phyloP scores from a whole-genome alignment of 1,140 invertebrate species.

The Brachystomella parvula region DNA sequence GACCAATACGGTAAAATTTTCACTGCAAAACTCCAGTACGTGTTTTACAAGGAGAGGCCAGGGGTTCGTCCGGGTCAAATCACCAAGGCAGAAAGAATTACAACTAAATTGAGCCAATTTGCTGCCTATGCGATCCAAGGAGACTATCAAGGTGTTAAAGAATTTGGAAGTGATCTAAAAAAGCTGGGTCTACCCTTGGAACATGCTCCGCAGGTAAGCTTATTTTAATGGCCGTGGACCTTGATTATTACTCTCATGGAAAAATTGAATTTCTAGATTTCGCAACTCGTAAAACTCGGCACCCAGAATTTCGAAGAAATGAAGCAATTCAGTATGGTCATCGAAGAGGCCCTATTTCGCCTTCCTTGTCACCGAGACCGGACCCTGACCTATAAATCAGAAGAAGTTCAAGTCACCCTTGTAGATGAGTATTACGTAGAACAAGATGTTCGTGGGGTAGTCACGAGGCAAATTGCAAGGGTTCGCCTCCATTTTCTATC shows the following conservation, averaged over 20 bases:
- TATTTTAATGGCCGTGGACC: no score
- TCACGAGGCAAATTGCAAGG: conserved; percentile 86
- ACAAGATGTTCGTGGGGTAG: conserved; percentile 73
- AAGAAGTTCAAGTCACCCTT: conserved; percentile 92
- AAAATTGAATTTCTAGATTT: conserved; percentile 54
- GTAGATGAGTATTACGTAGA: conserved; percentile 95
- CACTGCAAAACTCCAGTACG: conserved; percentile 94
- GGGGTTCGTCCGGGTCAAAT: conserved; percentile 94
- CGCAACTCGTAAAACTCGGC: conserved; percentile 92
- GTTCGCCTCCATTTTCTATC: conserved; percentile 41
- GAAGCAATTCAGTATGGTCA: conserved; percentile 75
- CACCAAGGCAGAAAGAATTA: conserved; percentile 82
- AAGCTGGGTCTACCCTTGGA: conserved; percentile 93
- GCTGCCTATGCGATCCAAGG: conserved; percentile 88
- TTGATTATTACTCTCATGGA: not conserved
- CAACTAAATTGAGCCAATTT: conserved; percentile 84
- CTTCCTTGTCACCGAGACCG: conserved; percentile 74
- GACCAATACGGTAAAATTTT: conserved; percentile 99
- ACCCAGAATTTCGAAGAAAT: conserved; percentile 81
- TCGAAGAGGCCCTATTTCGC: conserved; percentile 84
- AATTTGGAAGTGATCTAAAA: conserved; percentile 82
- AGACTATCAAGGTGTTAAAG: conserved; percentile 83
- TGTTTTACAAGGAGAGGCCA: conserved; percentile 96
- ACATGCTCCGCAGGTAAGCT: conserved; percentile 77
- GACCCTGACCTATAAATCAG: conserved; percentile 90